Evolutionary conservation across 2,113 vertebrate species (phyloP).

Genomic region (Sisor rabdophorus): DNA sequence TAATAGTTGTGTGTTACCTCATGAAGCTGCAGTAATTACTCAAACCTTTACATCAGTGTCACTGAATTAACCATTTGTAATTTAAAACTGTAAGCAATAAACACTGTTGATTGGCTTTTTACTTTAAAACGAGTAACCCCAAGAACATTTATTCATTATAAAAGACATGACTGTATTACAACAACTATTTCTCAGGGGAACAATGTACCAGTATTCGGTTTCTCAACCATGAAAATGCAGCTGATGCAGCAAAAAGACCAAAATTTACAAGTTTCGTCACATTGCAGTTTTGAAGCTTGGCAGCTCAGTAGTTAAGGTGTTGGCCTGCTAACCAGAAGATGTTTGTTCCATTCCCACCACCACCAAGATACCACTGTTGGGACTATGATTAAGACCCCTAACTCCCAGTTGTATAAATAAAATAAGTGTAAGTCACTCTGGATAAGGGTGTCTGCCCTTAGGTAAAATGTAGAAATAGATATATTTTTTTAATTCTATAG

Average conservation of each 20-base stretch:
- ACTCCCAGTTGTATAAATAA: too few species aligned
- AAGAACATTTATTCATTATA: slow-evolving; percentile 54
- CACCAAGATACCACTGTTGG: too few species aligned
- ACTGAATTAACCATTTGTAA: not conserved
- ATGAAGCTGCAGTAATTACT: not conserved
- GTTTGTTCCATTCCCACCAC: too few species aligned
- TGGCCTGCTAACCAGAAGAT: too few species aligned
- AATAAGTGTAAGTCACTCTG: too few species aligned
- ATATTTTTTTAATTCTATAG: too few species aligned
- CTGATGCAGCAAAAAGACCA: slow-evolving; percentile 33
- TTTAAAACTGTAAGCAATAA: slow-evolving; percentile 48
- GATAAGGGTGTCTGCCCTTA: slow-evolving; percentile 21
- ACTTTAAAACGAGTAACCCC: slow-evolving; percentile 55
- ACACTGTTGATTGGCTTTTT: slow-evolving; percentile 17
- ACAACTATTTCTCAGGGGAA: slow-evolving; percentile 57
- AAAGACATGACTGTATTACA: slow-evolving; percentile 46
- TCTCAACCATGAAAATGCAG: slow-evolving; percentile 40
- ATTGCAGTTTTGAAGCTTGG: too few species aligned
- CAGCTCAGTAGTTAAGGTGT: too few species aligned
- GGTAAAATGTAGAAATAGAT: slow-evolving; percentile 36
- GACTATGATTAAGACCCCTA: too few species aligned
- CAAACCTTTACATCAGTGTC: not conserved
- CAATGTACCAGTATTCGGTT: slow-evolving; percentile 52
- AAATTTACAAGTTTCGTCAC: too few species aligned
- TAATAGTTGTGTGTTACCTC: not conserved